Conservation (phyloP, 2,113 vertebrate genomes). For the Todiramphus chloris region DNA sequence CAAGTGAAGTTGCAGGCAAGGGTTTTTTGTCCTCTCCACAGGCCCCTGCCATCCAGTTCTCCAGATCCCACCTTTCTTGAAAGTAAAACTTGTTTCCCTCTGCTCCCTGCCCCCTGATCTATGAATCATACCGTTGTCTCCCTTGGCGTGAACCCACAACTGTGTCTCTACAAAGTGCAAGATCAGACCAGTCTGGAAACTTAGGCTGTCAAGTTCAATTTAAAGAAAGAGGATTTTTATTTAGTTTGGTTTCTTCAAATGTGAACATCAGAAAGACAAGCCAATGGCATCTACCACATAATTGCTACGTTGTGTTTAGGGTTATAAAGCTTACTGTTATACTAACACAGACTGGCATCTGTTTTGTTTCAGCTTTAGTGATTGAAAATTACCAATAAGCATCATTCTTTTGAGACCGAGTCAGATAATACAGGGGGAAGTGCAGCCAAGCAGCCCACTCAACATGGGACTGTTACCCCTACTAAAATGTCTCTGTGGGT, state of each 20-base stretch:
- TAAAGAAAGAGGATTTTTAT: constrained; percentile 18
- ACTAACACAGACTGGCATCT: constrained; percentile 31
- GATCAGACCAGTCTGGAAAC: not conserved
- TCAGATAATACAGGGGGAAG: not conserved
- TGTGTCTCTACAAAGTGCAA: not conserved
- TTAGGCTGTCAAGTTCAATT: constrained; percentile 41
- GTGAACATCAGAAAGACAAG: not conserved
- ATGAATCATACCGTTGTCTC: not conserved
- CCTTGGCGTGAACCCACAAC: not conserved
- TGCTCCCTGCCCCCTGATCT: rapidly evolving
- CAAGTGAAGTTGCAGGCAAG: not conserved
- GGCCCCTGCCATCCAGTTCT: not conserved
- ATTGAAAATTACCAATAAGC: constrained; percentile 20
- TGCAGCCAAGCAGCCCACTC: not conserved
- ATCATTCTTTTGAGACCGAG: not conserved
- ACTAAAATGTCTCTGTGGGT: not conserved
- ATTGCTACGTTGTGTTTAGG: constrained; percentile 26
- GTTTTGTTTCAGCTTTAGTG: constrained; percentile 29
- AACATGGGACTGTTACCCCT: not conserved
- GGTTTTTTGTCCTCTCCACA: not conserved
- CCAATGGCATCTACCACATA: not conserved
- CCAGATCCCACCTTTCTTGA: not conserved
- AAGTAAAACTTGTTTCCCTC: not conserved
- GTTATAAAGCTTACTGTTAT: constrained; percentile 31
- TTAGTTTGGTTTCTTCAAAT: constrained; percentile 42